phyloP scores from a whole-genome alignment of 2,113 vertebrate species.

The Callionymus lyra region DNA sequence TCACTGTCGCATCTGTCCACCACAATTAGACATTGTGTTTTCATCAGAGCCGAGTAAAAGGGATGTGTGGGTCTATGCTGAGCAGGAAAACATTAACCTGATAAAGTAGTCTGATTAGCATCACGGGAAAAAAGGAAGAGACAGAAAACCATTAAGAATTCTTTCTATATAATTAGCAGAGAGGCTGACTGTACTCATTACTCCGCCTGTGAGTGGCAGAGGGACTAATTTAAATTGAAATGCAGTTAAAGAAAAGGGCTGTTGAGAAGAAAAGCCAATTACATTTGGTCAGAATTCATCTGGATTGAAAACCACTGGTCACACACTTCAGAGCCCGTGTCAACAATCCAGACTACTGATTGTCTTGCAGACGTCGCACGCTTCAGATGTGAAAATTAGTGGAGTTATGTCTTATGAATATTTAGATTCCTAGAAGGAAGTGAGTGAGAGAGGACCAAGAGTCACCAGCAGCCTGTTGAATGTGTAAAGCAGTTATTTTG shows the following conservation, averaged over 20 bases:
- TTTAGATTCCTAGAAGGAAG: too few species aligned
- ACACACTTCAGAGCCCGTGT: background rate
- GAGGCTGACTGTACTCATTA: slow-evolving; percentile 19
- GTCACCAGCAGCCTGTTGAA: too few species aligned
- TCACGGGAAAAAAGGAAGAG: slow-evolving; percentile 8
- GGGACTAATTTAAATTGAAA: slow-evolving; percentile 27
- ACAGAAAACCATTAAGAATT: slow-evolving; percentile 28
- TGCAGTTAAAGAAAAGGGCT: slow-evolving; percentile 2
- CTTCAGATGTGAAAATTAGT: too few species aligned
- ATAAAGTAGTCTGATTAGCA: slow-evolving; percentile 37
- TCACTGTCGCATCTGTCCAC: slow-evolving; percentile 16
- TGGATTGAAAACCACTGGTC: background rate
- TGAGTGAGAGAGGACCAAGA: too few species aligned
- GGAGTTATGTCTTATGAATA: too few species aligned
- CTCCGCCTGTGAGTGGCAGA: slow-evolving; percentile 25
- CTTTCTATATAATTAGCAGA: slow-evolving; percentile 31
- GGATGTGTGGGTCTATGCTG: slow-evolving; percentile 19
- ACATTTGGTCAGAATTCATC: slow-evolving; percentile 16
- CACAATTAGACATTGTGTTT: background rate
- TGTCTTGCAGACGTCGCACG: too few species aligned
- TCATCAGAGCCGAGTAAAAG: slow-evolving; percentile 1
- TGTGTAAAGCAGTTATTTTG: too few species aligned
- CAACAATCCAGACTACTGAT: too few species aligned
- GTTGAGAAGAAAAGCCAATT: slow-evolving; percentile 12
- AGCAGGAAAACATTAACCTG: slow-evolving; percentile 31